Evolutionary conservation across 2,797 vertebrate genomes (phyloP), one percentile per base, ranked within the genome.

Genomic region (Rhadinocentrus ornatus): DNA sequence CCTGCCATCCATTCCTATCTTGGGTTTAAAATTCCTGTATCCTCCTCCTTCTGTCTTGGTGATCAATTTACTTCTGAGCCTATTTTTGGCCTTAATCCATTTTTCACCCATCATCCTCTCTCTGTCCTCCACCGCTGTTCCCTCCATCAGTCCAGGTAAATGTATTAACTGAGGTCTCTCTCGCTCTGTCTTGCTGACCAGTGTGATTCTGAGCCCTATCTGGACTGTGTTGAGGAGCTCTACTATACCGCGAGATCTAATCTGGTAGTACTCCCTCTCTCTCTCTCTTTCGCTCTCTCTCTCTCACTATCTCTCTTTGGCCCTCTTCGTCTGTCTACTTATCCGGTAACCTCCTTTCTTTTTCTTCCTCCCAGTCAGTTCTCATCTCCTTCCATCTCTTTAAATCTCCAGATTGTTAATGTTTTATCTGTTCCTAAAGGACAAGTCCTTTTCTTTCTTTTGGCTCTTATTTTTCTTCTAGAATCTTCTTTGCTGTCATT

Each of bases 161-260:
- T 97, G 96, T 92, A 92, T 92, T 93, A 93, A 97, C 95, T 95
- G 88, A 94, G 93, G 95, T 92, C 83, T 93, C 90, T 93, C 90
- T 90, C 89, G 84, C 89, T 91, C 87, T 91, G 91, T 96, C 92
- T 94, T 96, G 94, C 96, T 93, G 89, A 96, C 96, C 96, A 98
- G 96, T 95, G 92, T 95, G 94, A 95, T 93, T 96, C 93, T 96
- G 96, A 95, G 90, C 95, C 94, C 95, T 96, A 96, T 97, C 96
- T 96, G 94, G 96, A 97, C 96, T 96, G 94, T 97, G 95, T 96
- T 95, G 96, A 97, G 96, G 97, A 98, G 92, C 94, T 96, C 92
- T 98, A 97, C 97, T 97, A 97, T 97, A 97, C 97, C 94, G 97
- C 97, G 95, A 97, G 96, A 98, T 95, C 96, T 97, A 97, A 97